Base-by-base conservation (phyloP, 1,140 invertebrate genomes). In the Choristoneura fumiferana region DNA sequence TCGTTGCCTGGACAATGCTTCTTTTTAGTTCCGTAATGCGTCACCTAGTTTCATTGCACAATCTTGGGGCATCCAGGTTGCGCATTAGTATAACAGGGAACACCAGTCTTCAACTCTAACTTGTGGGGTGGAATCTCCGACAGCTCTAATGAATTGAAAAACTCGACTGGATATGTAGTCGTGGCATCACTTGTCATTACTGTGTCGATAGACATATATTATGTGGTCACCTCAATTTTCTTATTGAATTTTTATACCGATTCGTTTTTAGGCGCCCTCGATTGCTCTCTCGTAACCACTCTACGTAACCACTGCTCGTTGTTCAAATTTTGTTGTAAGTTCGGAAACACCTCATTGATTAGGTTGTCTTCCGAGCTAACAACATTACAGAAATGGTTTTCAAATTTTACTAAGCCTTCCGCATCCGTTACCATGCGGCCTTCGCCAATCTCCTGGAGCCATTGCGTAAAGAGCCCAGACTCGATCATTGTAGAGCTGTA, bases 211-310 rank as follows among this genome's bases (percentile, higher is more conserved):
- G 33, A 34, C 4, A 5, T 34, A 34, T 34, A 34, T n/a, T 61
- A 49, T 64, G 57, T 60, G 60, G 58, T 61, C 63, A n/a, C n/a
- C n/a, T n/a, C n/a, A n/a, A n/a, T n/a, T n/a, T n/a, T n/a, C n/a
- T n/a, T n/a, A n/a, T 74, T 74, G 60, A 74, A 65, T 62, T 67
- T 63, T 35, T 53, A 56, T 59, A 74, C 71, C 38, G 54, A 60
- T 39, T 71, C 64, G 60, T 71, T 74, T 65, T 55, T 74, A 58
- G 69, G 71, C 61, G 68, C 65, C 64, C 71, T 53, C 54, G n/a
- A 73, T 71, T 15, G 68, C 54, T 63, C 71, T 73, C 65, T 70
- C 68, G n/a, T n/a, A n/a, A n/a, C n/a, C n/a, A n/a, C n/a, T n/a
- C n/a, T n/a, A 68, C n/a, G n/a, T n/a, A n/a, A n/a, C n/a, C n/a